Conservation (phyloP, 2,888 invertebrate genomes). For the Disparrhopalites patrizii region DNA sequence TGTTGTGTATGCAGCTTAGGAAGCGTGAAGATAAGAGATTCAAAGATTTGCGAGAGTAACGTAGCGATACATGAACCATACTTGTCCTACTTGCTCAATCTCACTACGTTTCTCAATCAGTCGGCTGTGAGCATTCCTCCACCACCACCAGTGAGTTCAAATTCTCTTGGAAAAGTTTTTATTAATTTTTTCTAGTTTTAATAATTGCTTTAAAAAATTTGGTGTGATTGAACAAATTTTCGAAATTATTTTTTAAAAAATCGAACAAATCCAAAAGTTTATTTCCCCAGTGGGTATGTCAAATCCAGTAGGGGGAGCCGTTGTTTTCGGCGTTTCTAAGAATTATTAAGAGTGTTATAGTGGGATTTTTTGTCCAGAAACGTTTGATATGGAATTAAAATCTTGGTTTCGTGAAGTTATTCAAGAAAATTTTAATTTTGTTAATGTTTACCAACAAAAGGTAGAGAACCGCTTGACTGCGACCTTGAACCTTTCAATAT, state of each 20-base stretch:
- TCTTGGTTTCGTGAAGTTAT: slow-evolving; percentile 23
- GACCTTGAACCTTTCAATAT: too few relatives aligned
- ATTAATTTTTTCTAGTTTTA: not conserved
- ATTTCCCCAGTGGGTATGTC: too few relatives aligned
- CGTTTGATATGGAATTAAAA: slow-evolving; percentile 25
- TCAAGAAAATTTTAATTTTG: slow-evolving; percentile 30
- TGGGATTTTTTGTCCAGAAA: too few relatives aligned
- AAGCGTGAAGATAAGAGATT: slow-evolving; percentile 30
- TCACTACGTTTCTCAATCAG: slow-evolving; percentile 26
- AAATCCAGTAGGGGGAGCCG: too few relatives aligned
- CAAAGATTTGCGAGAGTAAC: slow-evolving; percentile 29
- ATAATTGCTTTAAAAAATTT: not conserved
- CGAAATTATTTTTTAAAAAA: too few relatives aligned
- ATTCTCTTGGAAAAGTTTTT: not conserved
- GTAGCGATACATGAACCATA: slow-evolving; percentile 28
- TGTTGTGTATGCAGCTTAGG: slow-evolving; percentile 16
- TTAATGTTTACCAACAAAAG: slow-evolving; percentile 24
- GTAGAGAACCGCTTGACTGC: too few relatives aligned
- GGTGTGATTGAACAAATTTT: too few relatives aligned
- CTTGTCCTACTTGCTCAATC: slow-evolving; percentile 31
- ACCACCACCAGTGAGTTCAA: slow-evolving; percentile 18
- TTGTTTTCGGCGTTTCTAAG: too few relatives aligned
- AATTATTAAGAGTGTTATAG: too few relatives aligned
- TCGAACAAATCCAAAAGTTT: not conserved
- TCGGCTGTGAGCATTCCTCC: slow-evolving; percentile 18